These are phyloP conservation scores for Porites lutea DNA, from an alignment of 64 coral and sea anemone species.

Conservation along the genomic window DNA sequence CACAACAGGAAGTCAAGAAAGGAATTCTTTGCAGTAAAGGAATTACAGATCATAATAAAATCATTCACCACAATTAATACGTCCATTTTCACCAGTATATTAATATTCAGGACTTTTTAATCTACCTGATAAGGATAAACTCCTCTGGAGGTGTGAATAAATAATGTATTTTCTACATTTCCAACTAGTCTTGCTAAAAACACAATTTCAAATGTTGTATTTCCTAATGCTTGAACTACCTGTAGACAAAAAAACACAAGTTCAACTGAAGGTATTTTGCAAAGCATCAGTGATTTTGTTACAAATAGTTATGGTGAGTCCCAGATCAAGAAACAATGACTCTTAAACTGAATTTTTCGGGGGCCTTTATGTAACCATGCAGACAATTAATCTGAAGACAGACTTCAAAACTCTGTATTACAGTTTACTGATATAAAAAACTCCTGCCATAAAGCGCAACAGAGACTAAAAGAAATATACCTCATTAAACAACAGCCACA, in stretches of 20 bases:
- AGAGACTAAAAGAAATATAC: no score
- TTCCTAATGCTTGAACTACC: constrained; percentile 90
- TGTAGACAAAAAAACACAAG: constrained; percentile 28
- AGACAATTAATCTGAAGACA: no score
- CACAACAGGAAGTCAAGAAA: neutral
- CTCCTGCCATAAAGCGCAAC: neutral
- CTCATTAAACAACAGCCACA: no score
- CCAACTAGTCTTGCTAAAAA: constrained; percentile 98
- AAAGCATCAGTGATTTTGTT: no score
- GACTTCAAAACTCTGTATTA: no score
- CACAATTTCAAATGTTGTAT: constrained; percentile 99
- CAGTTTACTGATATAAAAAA: neutral
- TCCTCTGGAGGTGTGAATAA: constrained; percentile 99
- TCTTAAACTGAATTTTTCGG: neutral
- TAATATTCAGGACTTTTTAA: neutral
- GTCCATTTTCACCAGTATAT: neutral
- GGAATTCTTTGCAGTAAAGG: no score
- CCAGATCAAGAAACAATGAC: neutral
- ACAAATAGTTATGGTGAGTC: no score
- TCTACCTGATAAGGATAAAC: constrained; percentile 98
- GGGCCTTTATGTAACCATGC: no score
- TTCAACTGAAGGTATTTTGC: no score
- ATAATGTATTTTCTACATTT: constrained; percentile 99
- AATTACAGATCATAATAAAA: no score
- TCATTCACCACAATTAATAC: no score